Conservation (phyloP, 2,797 vertebrate genomes). For the Bovichtus diacanthus region DNA sequence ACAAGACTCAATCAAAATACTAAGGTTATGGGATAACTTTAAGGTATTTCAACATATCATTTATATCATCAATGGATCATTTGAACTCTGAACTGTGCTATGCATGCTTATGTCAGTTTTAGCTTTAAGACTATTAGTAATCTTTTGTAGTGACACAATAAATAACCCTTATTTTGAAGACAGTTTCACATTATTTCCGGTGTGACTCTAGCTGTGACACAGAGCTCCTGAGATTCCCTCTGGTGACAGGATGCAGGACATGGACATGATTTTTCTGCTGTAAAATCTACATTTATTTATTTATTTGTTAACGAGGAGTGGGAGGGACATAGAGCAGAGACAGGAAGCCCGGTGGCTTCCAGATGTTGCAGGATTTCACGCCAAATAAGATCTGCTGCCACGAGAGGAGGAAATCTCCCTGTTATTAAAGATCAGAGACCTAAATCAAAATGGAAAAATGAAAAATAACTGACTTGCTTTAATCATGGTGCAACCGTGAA, state of each 20-base stretch:
- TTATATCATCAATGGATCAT: not conserved
- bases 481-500: not conserved
- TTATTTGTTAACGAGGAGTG: conserved; percentile 37
- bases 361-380: conserved; percentile 64
- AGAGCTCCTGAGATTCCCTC: conserved; percentile 22
- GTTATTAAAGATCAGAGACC: conserved; percentile 13
- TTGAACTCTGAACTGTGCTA: not conserved
- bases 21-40: no score
- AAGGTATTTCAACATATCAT: no score
- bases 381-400: conserved; percentile 38
- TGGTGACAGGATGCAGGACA: conserved; percentile 16
- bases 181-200: not conserved
- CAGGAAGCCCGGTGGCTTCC: conserved; percentile 46
- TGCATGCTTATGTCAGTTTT: not conserved
- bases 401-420: conserved; percentile 29
- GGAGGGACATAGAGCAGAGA: conserved; percentile 23
- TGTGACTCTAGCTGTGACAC: not conserved
- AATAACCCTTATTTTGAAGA: conserved; percentile 47
- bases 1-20: not conserved
- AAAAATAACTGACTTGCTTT: not conserved
- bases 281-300: conserved; percentile 27
- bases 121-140: not conserved
- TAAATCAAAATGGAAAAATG: not conserved
- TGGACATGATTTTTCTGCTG: conserved; percentile 49
- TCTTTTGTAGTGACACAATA: not conserved